phyloP scores from a whole-genome alignment of 35 echinoderm and acorn worm species.

The Holothuria glaberrima region DNA sequence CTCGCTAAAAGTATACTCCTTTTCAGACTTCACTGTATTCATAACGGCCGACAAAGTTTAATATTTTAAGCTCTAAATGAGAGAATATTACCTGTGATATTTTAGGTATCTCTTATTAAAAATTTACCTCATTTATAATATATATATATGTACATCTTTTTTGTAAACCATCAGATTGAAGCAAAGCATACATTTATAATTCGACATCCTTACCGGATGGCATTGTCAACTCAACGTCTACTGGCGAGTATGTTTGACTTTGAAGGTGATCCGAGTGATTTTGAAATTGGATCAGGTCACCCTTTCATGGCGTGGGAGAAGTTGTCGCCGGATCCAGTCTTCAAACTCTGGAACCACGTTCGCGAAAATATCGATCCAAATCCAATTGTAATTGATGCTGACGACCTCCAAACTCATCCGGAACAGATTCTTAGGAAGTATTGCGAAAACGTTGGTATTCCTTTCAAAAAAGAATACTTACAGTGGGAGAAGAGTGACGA shows the following conservation, averaged over 20 bases:
- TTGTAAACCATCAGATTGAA: no score
- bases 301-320: no score
- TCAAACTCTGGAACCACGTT: slow-evolving; percentile 23
- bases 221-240: background rate
- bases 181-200: background rate
- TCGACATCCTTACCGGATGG: background rate
- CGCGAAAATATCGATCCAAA: slow-evolving; percentile 38
- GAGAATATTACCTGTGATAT: no score
- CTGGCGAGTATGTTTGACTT: background rate
- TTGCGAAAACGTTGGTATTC: slow-evolving; percentile 21
- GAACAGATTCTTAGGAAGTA: slow-evolving; percentile 21
- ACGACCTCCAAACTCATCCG: slow-evolving; percentile 29
- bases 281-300: background rate
- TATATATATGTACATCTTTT: no score
- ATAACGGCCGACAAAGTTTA: no score
- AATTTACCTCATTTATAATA: no score
- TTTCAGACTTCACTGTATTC: no score
- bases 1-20: no score
- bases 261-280: slow-evolving; percentile 17
- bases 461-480: slow-evolving; percentile 4
- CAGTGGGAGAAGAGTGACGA: slow-evolving; percentile 24
- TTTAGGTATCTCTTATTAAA: no score
- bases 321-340: slow-evolving; percentile 13
- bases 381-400: no score
- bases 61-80: no score